Evolutionary conservation across 2,113 vertebrate species (phyloP).

Genomic region (Solea solea): DNA sequence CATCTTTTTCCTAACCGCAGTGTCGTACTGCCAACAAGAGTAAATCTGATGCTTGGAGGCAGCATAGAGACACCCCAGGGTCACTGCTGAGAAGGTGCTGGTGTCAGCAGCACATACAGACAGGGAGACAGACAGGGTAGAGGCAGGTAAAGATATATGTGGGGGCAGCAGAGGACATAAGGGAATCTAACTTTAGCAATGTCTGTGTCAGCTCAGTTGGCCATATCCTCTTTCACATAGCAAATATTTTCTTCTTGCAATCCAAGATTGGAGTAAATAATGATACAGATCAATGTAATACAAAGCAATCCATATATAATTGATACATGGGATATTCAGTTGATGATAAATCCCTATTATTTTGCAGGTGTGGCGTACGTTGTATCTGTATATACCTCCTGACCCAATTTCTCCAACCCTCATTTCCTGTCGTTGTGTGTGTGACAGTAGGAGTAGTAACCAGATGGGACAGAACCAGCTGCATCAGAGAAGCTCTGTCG

Average conservation of each 20-base stretch:
- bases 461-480: slow-evolving; percentile 9
- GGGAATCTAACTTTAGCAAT: slow-evolving; percentile 41
- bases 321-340: not conserved
- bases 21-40: slow-evolving; percentile 30
- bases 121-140: not conserved
- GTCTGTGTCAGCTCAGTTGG: slow-evolving; percentile 24
- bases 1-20: slow-evolving; percentile 45
- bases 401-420: not conserved
- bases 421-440: slow-evolving; percentile 1
- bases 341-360: not conserved
- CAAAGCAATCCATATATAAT: not conserved
- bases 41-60: slow-evolving; percentile 43
- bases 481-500: not conserved
- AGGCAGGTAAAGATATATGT: slow-evolving; percentile 37
- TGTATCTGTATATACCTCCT: not conserved
- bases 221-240: slow-evolving; percentile 34
- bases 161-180: slow-evolving; percentile 26
- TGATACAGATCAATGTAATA: not conserved
- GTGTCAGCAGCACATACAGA: slow-evolving; percentile 47
- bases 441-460: slow-evolving; percentile 17
- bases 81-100: slow-evolving; percentile 45
- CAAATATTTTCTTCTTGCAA: not conserved
- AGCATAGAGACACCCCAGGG: slow-evolving; percentile 23
- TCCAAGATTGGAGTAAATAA: not conserved
- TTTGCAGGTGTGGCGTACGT: not conserved